These are phyloP conservation scores for Batillaria attramentaria DNA, from an alignment of 1,140 invertebrate species.

Conservation along the genomic window DNA sequence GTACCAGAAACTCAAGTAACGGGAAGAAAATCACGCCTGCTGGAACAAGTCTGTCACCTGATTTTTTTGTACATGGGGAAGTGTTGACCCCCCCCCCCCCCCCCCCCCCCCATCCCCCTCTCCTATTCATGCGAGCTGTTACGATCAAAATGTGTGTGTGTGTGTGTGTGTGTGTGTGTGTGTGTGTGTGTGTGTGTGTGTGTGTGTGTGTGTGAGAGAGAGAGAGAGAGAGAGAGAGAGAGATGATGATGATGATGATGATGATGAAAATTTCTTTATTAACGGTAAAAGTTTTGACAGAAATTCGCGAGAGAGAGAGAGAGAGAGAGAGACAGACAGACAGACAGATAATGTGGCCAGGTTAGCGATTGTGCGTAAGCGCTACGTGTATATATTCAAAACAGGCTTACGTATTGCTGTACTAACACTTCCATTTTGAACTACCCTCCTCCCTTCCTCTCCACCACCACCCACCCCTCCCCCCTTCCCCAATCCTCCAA, in stretches of 20 bases:
- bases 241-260: background rate
- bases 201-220: background rate
- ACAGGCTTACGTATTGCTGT: no score
- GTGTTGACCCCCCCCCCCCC: no score
- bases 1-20: no score
- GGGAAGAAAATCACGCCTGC: no score
- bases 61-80: no score
- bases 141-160: background rate
- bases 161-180: constrained; percentile 27
- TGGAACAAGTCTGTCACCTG: no score
- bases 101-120: no score
- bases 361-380: background rate
- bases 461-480: background rate
- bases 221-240: background rate
- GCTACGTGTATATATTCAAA: background rate
- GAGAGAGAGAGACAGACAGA: background rate
- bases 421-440: no score
- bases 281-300: no score
- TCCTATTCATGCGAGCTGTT: no score
- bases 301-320: no score
- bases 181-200: constrained; percentile 22
- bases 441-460: background rate
- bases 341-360: background rate
- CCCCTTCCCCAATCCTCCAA: background rate
- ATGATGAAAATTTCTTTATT: no score